These are phyloP conservation scores for Aradophagus sp. DNA, from an alignment of 1,140 invertebrate species.

Conservation along the genomic window DNA sequence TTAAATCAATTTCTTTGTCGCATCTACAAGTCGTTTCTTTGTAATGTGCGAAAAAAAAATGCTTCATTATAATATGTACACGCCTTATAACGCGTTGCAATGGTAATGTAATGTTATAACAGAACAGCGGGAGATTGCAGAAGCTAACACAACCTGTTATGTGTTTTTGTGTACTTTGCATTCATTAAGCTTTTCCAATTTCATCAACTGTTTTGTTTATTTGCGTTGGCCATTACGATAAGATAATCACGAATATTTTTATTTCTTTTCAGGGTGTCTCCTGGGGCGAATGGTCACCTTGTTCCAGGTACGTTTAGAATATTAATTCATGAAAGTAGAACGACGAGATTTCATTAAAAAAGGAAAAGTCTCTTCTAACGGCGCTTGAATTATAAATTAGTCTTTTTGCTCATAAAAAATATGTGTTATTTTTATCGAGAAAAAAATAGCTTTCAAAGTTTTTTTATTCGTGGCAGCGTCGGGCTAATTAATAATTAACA, in stretches of 20 bases:
- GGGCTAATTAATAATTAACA: too few species aligned
- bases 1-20: slow-evolving; percentile 43
- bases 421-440: too few species aligned
- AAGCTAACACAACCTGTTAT: slow-evolving; percentile 42
- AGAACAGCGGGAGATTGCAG: slow-evolving; percentile 10
- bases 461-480: too few species aligned
- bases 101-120: slow-evolving; percentile 36
- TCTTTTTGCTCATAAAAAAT: slow-evolving; percentile 9
- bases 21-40: slow-evolving; percentile 47
- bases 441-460: too few species aligned
- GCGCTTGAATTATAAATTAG: too few species aligned
- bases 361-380: too few species aligned
- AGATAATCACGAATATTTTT: slow-evolving; percentile 54
- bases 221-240: slow-evolving; percentile 33
- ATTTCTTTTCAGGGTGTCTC: slow-evolving; percentile 64
- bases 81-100: slow-evolving; percentile 18
- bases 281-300: slow-evolving; percentile 77
- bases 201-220: slow-evolving; percentile 44
- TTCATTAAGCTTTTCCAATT: slow-evolving; percentile 52
- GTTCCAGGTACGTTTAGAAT: slow-evolving; percentile 72
- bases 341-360: slow-evolving; percentile 30
- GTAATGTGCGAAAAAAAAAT: slow-evolving; percentile 27
- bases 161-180: slow-evolving; percentile 29
- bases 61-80: slow-evolving; percentile 44
- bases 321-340: slow-evolving; percentile 21